Evolutionary conservation across 2,113 vertebrate genomes (phyloP).

Genomic region (Peromyscus polionotus): DNA sequence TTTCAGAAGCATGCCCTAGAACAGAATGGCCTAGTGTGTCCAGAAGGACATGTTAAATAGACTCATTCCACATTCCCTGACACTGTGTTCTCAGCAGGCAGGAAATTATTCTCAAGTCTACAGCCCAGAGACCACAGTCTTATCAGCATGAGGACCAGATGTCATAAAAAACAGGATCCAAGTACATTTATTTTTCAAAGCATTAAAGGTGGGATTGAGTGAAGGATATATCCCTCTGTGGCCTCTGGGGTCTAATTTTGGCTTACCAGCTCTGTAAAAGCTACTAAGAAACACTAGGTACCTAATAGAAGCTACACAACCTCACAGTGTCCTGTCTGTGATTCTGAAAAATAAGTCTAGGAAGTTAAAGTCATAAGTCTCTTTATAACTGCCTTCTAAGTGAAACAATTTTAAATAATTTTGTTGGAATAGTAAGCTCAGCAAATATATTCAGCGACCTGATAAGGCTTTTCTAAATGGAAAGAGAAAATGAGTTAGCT

Average conservation of each 20-base stretch:
- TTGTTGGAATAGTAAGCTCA: slow-evolving; percentile 54
- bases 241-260: slow-evolving; percentile 50
- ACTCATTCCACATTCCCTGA: slow-evolving; percentile 46
- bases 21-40: background rate
- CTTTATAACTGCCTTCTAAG: slow-evolving; percentile 27
- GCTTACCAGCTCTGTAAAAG: background rate
- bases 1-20: background rate
- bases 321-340: background rate
- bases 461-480: slow-evolving; percentile 50
- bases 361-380: slow-evolving; percentile 54
- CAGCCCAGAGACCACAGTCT: background rate
- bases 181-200: slow-evolving; percentile 42
- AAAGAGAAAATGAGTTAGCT: slow-evolving; percentile 56
- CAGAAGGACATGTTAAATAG: slow-evolving; percentile 37
- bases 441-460: slow-evolving; percentile 45
- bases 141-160: background rate
- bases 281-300: background rate
- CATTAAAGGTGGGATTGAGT: background rate
- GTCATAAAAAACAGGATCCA: slow-evolving; percentile 6
- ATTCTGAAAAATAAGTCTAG: slow-evolving; percentile 60
- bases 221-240: background rate
- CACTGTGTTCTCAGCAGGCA: slow-evolving; percentile 14
- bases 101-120: slow-evolving; percentile 42
- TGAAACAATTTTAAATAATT: slow-evolving; percentile 23
- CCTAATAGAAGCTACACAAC: slow-evolving; percentile 10